Evolutionary conservation across 1,140 invertebrate species (phyloP), one percentile per base, ranked within the genome.

Genomic region (Platyscapa corneri): DNA sequence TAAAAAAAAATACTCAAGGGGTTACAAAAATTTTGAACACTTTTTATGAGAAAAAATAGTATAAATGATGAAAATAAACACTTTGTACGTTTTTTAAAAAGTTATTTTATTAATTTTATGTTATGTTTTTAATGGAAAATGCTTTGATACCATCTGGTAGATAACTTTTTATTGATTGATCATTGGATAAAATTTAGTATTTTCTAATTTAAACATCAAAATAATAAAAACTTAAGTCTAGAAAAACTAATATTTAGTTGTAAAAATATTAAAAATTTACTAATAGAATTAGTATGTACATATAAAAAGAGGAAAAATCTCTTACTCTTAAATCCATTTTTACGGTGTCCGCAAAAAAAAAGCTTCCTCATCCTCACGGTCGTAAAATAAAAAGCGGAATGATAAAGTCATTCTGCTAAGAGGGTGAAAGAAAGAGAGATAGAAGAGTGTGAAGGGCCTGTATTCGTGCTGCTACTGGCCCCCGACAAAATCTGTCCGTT

Each of bases 401-500:
- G 90, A 92, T 92, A 93, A 90, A 92, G 90, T 92, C 88, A 88
- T 87, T 89, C 86, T 86, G 85, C 85, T 76, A 37, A 39, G 65
- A 49, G 77, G 14, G 53, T 39, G 37, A 75, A 20, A 53, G 56
- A 80, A 60, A 84, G 20, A 81, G 67, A 64, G 76, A 56, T 23
- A 20, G 49, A 84, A 42, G 20, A 3, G 53, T 32, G 49, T 10
- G 46, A 34, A 27, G 32, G 72, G 76, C 56, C n/a, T 39, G 34
- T 37, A n/a, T 10, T 74, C 46, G 70, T 74, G 16, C 14, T 67
- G 42, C 67, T 74, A 64, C 85, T 84, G 74, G 90, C 90, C 89
- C 90, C 90, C 90, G 91, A 92, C 92, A 90, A 93, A 93, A 93
- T 93, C 92, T 93, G 92, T 93, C 91, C 93, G 91, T 92, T 92